Conservation (phyloP, 2,888 invertebrate genomes). For the Listrodromus nycthemerus region DNA sequence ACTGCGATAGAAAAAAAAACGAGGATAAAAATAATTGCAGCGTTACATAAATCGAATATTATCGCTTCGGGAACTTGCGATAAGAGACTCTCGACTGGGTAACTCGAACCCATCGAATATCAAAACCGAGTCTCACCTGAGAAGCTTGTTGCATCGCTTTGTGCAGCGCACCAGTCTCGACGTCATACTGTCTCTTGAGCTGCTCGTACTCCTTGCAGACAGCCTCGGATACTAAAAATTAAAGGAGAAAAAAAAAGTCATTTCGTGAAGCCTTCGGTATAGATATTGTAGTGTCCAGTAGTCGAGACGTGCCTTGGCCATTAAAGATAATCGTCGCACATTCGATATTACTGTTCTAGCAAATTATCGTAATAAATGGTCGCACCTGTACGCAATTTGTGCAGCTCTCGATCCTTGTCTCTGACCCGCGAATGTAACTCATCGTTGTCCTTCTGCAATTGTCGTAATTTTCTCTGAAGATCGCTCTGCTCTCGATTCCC, state of each 20-base stretch:
- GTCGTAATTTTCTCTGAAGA: slow-evolving; percentile 87
- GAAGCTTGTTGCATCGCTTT: slow-evolving; percentile 89
- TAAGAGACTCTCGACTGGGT: slow-evolving; percentile 39
- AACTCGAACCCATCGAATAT: slow-evolving; percentile 49
- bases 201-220: slow-evolving; percentile 91
- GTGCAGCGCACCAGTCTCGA: slow-evolving; percentile 90
- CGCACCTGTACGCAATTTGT: slow-evolving; percentile 85
- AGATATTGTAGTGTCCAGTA: slow-evolving; percentile 2
- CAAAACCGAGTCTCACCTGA: slow-evolving; percentile 74
- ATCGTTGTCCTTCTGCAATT: slow-evolving; percentile 87
- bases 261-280: slow-evolving; percentile 1
- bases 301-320: slow-evolving; percentile 40
- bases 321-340: slow-evolving; percentile 37
- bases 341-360: slow-evolving; percentile 11
- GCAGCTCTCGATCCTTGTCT: slow-evolving; percentile 88
- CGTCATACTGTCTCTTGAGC: slow-evolving; percentile 90
- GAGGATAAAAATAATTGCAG: neutral
- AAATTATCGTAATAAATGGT: slow-evolving; percentile 1
- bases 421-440: slow-evolving; percentile 87
- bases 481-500: slow-evolving; percentile 87
- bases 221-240: slow-evolving; percentile 88
- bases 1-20: slow-evolving; percentile 84
- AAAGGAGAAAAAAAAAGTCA: slow-evolving; percentile 40
- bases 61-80: slow-evolving; percentile 3
- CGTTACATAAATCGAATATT: neutral